These are phyloP conservation scores for Zaprionus lineosus DNA, from an alignment of 2,888 invertebrate species.

Conservation along the genomic window DNA sequence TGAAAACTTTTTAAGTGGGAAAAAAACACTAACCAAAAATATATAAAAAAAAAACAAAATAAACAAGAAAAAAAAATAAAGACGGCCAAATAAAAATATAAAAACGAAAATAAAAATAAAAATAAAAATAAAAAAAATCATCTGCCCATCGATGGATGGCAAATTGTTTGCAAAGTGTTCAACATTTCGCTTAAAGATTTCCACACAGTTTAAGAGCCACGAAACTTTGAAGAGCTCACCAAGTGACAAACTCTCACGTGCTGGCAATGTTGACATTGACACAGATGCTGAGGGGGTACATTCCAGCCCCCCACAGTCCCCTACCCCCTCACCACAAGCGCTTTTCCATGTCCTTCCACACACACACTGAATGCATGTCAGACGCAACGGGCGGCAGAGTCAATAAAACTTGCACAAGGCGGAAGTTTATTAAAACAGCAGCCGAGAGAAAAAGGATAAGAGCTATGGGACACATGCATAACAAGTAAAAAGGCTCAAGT, in stretches of 20 bases:
- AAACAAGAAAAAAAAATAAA: too few species aligned
- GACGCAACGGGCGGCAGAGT: slow-evolving; percentile 43
- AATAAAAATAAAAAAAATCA: slow-evolving; percentile 8
- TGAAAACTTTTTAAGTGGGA: slow-evolving; percentile 60
- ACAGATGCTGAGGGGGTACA: slow-evolving; percentile 55
- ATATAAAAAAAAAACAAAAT: neutral
- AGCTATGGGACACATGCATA: slow-evolving; percentile 32
- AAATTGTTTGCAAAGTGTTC: slow-evolving; percentile 73
- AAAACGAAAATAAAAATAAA: too few species aligned
- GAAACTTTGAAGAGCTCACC: slow-evolving; percentile 15
- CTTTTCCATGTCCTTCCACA: too few species aligned
- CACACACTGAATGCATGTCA: slow-evolving; percentile 60
- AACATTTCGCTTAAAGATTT: slow-evolving; percentile 69
- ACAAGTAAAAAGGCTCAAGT: slow-evolving; percentile 14
- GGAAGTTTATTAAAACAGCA: slow-evolving; percentile 75
- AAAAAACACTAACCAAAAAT: slow-evolving; percentile 16
- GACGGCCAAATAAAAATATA: too few species aligned
- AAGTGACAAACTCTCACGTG: slow-evolving; percentile 58
- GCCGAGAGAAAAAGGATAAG: slow-evolving; percentile 24
- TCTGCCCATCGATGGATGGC: slow-evolving; percentile 52
- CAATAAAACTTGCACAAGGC: slow-evolving; percentile 65
- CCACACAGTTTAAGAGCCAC: slow-evolving; percentile 39
- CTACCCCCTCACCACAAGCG: too few species aligned
- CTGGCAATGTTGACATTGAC: slow-evolving; percentile 70
- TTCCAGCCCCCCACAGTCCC: too few species aligned